phyloP scores from a whole-genome alignment of 2,113 vertebrate genomes.

The Pangasianodon hypophthalmus region DNA sequence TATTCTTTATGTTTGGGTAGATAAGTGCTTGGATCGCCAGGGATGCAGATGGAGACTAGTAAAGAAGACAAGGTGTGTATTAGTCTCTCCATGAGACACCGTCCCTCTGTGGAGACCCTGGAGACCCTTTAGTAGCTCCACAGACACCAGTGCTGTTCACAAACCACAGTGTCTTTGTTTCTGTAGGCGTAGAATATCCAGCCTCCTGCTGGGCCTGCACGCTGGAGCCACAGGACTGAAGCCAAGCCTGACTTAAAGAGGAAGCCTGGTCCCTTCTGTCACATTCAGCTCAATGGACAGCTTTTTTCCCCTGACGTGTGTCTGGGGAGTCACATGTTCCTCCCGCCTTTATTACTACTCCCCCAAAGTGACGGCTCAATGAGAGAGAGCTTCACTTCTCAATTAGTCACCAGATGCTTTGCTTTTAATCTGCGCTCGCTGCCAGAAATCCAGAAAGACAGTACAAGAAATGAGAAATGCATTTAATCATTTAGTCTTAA shows the following conservation, averaged over 20 bases:
- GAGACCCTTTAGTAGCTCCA: constrained; percentile 22
- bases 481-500: neutral
- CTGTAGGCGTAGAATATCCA: constrained; percentile 22
- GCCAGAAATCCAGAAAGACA: neutral
- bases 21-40: neutral
- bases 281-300: constrained; percentile 16
- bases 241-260: constrained; percentile 39
- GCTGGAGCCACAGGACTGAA: constrained; percentile 30
- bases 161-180: constrained; percentile 38
- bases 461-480: neutral
- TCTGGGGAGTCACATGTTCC: constrained; percentile 25
- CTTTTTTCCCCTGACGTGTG: constrained; percentile 37
- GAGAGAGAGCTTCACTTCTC: constrained; percentile 2
- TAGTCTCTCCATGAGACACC: neutral
- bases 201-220: constrained; percentile 16
- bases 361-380: constrained; percentile 31
- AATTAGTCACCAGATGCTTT: constrained; percentile 47
- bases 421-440: constrained; percentile 17
- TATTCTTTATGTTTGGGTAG: neutral
- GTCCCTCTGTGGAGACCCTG: constrained; percentile 28
- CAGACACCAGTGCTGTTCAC: neutral
- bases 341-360: neutral
- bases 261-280: constrained; percentile 45
- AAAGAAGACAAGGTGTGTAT: constrained; percentile 30
- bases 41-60: constrained; percentile 13